These are phyloP conservation scores for Octodonta nipae DNA, from an alignment of 2,888 invertebrate genomes.

Conservation along the genomic window DNA sequence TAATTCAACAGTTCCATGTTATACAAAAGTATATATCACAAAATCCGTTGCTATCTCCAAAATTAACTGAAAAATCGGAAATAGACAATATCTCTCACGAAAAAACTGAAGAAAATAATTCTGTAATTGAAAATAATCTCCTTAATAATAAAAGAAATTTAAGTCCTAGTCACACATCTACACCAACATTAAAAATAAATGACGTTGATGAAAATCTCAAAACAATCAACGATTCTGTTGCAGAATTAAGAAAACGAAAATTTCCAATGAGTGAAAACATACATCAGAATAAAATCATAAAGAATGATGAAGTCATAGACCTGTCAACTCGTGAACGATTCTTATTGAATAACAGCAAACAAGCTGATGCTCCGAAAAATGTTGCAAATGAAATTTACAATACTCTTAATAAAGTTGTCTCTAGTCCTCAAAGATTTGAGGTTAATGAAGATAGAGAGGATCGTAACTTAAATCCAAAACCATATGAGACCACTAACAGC, in stretches of 20 bases:
- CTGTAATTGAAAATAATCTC: not conserved
- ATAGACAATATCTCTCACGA: constrained; percentile 5
- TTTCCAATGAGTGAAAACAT: constrained; percentile 8
- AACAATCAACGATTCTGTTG: constrained; percentile 6
- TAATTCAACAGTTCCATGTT: constrained; percentile 35
- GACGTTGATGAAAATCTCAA: not conserved
- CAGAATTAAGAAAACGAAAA: constrained; percentile 15
- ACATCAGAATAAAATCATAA: constrained; percentile 21
- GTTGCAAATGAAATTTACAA: constrained; percentile 10
- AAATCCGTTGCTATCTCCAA: constrained; percentile 7
- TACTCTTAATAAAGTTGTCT: constrained; percentile 6
- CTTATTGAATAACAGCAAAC: too few species aligned
- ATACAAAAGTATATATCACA: constrained; percentile 24
- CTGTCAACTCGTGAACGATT: constrained; percentile 20
- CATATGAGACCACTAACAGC: constrained; percentile 5
- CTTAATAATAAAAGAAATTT: constrained; percentile 4
- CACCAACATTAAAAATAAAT: not conserved
- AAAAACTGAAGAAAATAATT: constrained; percentile 1
- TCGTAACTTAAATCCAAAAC: too few species aligned
- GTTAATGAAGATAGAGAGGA: constrained; percentile 9
- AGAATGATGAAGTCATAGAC: constrained; percentile 32
- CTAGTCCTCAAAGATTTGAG: constrained; percentile 5
- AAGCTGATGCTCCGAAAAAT: constrained; percentile 8
- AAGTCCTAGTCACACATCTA: constrained; percentile 11
- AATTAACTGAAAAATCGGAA: constrained; percentile 7